Evolutionary conservation across 1,140 invertebrate genomes (phyloP).

Genomic region (Mesaphorura yosii): DNA sequence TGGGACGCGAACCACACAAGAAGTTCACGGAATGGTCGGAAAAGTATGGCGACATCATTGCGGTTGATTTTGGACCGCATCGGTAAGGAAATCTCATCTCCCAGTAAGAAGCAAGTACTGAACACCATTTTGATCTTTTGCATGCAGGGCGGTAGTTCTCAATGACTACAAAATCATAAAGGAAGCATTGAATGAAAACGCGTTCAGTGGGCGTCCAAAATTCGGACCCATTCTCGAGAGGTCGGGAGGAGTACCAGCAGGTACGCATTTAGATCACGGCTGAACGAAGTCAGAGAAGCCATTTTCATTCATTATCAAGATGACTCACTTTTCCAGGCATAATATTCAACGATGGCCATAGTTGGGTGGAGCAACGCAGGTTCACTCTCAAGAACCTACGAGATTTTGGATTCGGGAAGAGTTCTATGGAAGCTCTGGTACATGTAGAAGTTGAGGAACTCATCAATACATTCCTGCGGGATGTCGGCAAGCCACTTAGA

Average conservation of each 20-base stretch:
- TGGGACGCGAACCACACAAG: background rate
- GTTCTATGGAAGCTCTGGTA: constrained; percentile 4
- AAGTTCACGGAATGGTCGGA: background rate
- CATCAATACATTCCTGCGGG: background rate
- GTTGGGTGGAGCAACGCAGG: constrained; percentile 6
- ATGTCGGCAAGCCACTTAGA: background rate
- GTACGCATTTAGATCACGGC: background rate
- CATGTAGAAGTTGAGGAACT: constrained; percentile 8
- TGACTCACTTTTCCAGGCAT: background rate
- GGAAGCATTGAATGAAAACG: background rate
- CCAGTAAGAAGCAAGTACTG: no score
- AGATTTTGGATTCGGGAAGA: constrained; percentile 8
- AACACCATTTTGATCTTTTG: no score
- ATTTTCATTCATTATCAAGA: background rate
- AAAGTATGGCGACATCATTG: constrained; percentile 9
- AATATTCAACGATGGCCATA: background rate
- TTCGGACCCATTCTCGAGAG: background rate
- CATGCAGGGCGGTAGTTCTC: background rate
- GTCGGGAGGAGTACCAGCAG: background rate
- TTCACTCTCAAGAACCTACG: constrained; percentile 9
- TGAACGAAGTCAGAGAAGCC: background rate
- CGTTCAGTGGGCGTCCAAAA: background rate
- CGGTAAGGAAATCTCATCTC: no score
- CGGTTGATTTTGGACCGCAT: constrained; percentile 6
- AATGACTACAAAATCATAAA: background rate